Percentiles rank a stretch among this genome's conserved stretches.
Conservation (phyloP, 2,797 vertebrate genomes). For the Anniella stebbinsi region DNA sequence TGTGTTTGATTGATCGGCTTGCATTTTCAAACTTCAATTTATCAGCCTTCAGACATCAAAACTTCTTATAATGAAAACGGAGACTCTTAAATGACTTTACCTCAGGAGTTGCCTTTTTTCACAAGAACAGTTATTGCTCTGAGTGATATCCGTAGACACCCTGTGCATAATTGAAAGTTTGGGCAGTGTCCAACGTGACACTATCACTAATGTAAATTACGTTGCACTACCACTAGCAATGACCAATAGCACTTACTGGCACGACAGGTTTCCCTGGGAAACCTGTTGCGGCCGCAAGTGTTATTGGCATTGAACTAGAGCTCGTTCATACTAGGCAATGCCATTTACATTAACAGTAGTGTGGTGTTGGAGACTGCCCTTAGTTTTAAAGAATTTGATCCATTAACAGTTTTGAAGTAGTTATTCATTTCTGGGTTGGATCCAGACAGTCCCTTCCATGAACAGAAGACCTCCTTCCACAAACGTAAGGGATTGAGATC, state of each 20-base stretch:
- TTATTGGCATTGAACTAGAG: too few species aligned
- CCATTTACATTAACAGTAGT: too few species aligned
- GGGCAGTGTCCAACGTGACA: too few species aligned
- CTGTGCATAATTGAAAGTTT: fast-evolving
- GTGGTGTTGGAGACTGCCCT: too few species aligned
- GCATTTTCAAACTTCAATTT: neutral
- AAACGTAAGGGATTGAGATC: neutral
- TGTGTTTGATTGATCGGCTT: fast-evolving
- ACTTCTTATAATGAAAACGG: neutral
- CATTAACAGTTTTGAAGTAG: constrained; percentile 43
- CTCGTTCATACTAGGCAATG: too few species aligned
- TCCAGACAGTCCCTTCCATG: neutral
- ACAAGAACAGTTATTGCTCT: fast-evolving
- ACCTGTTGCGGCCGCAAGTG: too few species aligned
- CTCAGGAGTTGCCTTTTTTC: neutral
- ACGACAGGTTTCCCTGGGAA: too few species aligned
- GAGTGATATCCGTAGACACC: fast-evolving
- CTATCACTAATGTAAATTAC: too few species aligned
- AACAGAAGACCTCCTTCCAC: neutral
- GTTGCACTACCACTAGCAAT: too few species aligned
- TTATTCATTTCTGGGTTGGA: constrained; percentile 36
- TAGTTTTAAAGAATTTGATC: constrained; percentile 44
- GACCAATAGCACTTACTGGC: too few species aligned
- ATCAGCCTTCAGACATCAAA: neutral
- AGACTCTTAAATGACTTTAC: neutral